Evolutionary conservation across 2,888 invertebrate genomes (phyloP).

Genomic region (Mactromeris polynyma): DNA sequence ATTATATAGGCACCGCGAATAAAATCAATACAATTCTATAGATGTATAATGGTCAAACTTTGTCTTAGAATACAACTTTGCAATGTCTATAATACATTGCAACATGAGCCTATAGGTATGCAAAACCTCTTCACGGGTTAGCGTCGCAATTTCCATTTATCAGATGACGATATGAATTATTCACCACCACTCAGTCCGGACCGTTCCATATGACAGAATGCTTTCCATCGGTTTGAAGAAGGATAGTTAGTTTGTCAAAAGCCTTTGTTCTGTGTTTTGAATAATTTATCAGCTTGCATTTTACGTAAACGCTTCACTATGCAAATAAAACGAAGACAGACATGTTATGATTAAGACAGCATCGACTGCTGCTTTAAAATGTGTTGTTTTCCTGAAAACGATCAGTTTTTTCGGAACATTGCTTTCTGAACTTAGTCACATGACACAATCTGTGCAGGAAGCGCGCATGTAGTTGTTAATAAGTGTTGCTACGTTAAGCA

Average conservation of each 20-base stretch:
- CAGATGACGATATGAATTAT: neutral
- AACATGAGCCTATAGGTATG: no score
- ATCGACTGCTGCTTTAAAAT: no score
- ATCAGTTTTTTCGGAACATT: no score
- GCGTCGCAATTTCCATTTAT: neutral
- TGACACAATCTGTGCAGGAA: no score
- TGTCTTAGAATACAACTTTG: no score
- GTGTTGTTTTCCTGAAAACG: neutral
- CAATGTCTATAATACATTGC: no score
- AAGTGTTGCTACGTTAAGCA: no score
- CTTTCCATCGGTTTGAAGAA: neutral
- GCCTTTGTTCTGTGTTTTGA: neutral
- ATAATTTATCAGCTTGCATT: neutral
- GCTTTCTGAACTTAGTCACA: no score
- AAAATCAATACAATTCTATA: no score
- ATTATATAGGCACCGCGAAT: no score
- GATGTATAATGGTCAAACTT: no score
- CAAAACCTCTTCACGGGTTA: neutral
- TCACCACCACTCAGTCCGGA: neutral
- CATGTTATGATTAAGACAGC: neutral
- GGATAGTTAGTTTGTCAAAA: neutral
- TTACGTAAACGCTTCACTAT: neutral
- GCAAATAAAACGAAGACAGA: neutral
- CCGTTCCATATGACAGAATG: neutral
- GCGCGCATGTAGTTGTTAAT: no score